Evolutionary conservation across 2,113 vertebrate genomes (phyloP).

Genomic region (Neolamprologus tretocephalus): DNA sequence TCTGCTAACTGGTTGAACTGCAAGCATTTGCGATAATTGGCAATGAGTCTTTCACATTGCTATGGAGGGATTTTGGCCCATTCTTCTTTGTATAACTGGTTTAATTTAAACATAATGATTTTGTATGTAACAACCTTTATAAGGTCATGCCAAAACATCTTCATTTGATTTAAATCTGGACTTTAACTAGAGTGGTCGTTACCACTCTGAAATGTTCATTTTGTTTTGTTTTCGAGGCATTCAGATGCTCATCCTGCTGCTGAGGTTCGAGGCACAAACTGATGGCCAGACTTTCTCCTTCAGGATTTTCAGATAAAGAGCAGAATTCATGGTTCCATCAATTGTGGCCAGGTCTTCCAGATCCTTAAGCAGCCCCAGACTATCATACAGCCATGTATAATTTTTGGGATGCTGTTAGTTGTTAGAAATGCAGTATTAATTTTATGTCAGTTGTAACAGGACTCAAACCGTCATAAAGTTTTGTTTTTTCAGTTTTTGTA

Average conservation of each 20-base stretch:
- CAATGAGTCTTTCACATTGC: neutral
- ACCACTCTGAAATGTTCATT: neutral
- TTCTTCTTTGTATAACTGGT: neutral
- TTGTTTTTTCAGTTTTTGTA: neutral
- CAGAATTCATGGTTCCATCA: neutral
- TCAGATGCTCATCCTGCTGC: neutral
- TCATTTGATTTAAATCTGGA: neutral
- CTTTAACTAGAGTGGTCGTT: neutral
- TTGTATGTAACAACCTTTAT: neutral
- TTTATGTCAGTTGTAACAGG: neutral
- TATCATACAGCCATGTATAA: neutral
- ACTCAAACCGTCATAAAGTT: neutral
- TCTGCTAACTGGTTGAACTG: neutral
- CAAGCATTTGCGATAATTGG: neutral
- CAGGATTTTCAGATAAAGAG: neutral
- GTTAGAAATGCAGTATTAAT: neutral
- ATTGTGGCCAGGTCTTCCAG: fast-evolving
- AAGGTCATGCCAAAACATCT: neutral
- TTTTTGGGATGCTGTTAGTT: neutral
- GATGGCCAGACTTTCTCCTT: neutral
- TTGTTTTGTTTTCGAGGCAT: neutral
- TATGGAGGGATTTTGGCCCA: neutral
- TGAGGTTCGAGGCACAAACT: neutral
- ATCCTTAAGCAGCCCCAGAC: neutral
- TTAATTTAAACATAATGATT: neutral